Conservation (phyloP, 2,113 vertebrate species). For the Cephalopholis sonnerati region DNA sequence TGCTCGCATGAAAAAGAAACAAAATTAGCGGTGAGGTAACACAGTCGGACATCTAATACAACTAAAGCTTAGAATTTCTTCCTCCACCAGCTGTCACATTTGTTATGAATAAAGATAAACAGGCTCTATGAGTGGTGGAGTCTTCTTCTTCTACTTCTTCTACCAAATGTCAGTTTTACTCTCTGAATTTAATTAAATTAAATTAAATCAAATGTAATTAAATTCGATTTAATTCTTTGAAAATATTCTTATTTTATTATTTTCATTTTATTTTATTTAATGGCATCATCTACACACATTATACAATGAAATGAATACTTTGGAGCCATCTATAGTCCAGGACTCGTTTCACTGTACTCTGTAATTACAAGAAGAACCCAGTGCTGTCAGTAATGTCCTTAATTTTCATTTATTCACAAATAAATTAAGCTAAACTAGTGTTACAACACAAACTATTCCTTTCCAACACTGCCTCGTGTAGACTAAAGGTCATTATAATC, state of each 20-base stretch:
- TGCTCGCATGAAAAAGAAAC: too few relatives aligned
- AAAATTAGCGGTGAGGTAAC: too few relatives aligned
- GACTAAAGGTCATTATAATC: background rate
- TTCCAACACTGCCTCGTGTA: too few relatives aligned
- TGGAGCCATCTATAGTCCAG: too few relatives aligned
- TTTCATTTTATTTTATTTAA: too few relatives aligned
- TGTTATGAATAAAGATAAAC: background rate
- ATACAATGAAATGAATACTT: too few relatives aligned
- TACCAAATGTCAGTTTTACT: too few relatives aligned
- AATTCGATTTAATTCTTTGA: too few relatives aligned
- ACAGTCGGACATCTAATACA: background rate
- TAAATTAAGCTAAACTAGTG: background rate
- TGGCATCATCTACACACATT: background rate
- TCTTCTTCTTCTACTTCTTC: too few relatives aligned
- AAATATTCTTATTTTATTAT: background rate
- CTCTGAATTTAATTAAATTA: too few relatives aligned
- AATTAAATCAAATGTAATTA: too few relatives aligned
- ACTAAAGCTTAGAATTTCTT: background rate
- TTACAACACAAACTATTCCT: background rate
- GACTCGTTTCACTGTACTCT: background rate
- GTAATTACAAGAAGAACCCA: background rate
- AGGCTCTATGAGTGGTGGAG: background rate
- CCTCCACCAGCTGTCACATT: background rate
- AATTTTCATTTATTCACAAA: background rate
- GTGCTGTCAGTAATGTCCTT: too few relatives aligned